Conservation (phyloP, 2,797 vertebrate species). For the Alauda arvensis region DNA sequence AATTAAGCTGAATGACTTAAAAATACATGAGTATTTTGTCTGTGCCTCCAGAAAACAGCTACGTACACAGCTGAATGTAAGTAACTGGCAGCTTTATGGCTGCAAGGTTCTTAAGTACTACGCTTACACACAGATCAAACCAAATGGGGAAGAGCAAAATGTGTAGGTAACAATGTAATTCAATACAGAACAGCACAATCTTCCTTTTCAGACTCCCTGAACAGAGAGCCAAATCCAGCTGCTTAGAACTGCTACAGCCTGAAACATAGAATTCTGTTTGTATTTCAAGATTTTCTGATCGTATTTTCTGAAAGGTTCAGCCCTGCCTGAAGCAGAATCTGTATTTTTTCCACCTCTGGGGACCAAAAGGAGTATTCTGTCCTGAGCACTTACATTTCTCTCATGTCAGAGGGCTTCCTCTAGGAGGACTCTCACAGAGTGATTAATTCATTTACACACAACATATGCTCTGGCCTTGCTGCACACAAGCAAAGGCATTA, state of each 20-base stretch:
- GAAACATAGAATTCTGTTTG: background rate
- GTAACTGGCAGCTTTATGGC: background rate
- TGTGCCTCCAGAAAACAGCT: background rate
- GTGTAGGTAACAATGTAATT: background rate
- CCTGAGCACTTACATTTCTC: background rate
- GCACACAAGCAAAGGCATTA: background rate
- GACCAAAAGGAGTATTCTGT: background rate
- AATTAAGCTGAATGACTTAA: background rate
- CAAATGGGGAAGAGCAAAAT: background rate
- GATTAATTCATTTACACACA: background rate
- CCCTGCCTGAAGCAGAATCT: background rate
- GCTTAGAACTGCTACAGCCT: background rate
- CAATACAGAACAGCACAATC: background rate
- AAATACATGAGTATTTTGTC: background rate
- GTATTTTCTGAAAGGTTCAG: background rate
- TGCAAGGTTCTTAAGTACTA: background rate
- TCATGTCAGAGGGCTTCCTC: background rate
- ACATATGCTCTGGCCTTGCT: background rate
- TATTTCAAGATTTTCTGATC: background rate
- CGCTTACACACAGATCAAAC: background rate
- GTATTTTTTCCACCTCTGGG: background rate
- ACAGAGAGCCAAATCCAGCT: background rate
- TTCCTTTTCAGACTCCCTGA: background rate
- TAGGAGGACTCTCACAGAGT: background rate
- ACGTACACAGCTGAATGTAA: background rate